Base-by-base conservation (phyloP, 2,888 invertebrate species). In the Cetonia aurata region DNA sequence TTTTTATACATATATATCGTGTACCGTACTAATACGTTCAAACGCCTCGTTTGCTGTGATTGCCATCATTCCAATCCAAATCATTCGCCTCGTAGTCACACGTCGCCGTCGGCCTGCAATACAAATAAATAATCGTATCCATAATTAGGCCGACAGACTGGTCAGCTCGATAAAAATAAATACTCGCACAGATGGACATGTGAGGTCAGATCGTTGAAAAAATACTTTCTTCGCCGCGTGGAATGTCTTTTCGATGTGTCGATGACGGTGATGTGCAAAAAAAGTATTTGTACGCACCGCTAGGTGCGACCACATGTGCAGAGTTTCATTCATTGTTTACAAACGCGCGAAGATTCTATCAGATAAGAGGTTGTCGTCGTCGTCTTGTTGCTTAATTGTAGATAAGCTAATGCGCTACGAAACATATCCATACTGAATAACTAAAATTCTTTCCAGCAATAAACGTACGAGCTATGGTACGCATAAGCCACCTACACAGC, bases 51-150 rank as follows among this genome's bases (percentile, higher is more conserved):
- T 25, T 13, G 13, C 55, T 41, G 9, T 57, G 13, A 17, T 8
- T 25, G 17, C 25, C 12, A 37, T 37, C 17, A 6, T 50, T 65
- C 50, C 9, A 37, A 37, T 37, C 33, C 50, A 33, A 12, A 50
- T 50, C 17, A 46, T n/a, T 60, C 12, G 46, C 1, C 19, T 37
- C 41, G 33, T 67, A 67, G 46, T 56, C 41, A 57, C 33, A 55
- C 53, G 53, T 53, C 67, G 67, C 44, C 53, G 53, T 53, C 67
- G 67, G 33, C 10, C 33, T 19, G 57, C 37, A 48, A 67, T 57
- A 19, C 57, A 55, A 67, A 67, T 67, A 67, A 56, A 57, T 55
- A 67, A 67, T 48, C 56, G 41, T 25, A 37, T 56, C 56, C 67
- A 57, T 67, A 56, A 67, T 57, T 67, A 67, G 48, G 46, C 37